Base-by-base conservation (phyloP, 35 echinoderm and acorn worm species). In the Anneissia japonica region DNA sequence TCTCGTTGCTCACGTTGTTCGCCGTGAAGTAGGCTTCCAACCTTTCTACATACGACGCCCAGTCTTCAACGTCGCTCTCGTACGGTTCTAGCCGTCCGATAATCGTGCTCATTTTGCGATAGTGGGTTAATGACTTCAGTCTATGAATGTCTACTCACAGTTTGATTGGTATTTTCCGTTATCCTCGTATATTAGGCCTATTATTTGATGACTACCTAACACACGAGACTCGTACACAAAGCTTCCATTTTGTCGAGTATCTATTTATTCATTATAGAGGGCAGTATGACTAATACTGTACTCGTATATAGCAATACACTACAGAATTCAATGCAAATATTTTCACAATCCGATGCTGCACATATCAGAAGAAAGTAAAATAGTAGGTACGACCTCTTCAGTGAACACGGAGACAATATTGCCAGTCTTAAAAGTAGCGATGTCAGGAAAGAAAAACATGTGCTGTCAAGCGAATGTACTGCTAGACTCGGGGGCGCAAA, bases 401-500 rank as follows among this genome's bases (percentile, higher is more conserved):
- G 36, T 37, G 23, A 40, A 46, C 14, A 23, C 51, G 17, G 35
- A 30, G 35, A 10, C 29, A 19, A 19, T 90, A 79, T 38, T 90
- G 10, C 88, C 39, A 46, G 34, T 84, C 13, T 34, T 90, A 36
- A 17, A 26, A 37, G 74, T 38, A 19, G 28, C 75, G 0, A 86
- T 56, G 37, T 17, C 74, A 33, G 83, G 74, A 46, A 72, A 7
- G 6, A 46, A 73, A 82, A 84, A 40, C 73, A 75, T 64, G 23
- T 12, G 46, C 9, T 35, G 30, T 34, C 76, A 34, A 13, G 76
- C 76, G 13, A 77, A 77, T 77, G 76, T 77, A 34, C 76, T 81
- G 0, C 31, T 94, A 16, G 93, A 94, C 56, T 87, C 84, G 29
- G 93, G 93, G 5, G 76, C 85, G 16, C 76, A 91, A 34, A 38